Evolutionary conservation across 1,140 invertebrate genomes (phyloP).

Genomic region (Megalopta genalis): DNA sequence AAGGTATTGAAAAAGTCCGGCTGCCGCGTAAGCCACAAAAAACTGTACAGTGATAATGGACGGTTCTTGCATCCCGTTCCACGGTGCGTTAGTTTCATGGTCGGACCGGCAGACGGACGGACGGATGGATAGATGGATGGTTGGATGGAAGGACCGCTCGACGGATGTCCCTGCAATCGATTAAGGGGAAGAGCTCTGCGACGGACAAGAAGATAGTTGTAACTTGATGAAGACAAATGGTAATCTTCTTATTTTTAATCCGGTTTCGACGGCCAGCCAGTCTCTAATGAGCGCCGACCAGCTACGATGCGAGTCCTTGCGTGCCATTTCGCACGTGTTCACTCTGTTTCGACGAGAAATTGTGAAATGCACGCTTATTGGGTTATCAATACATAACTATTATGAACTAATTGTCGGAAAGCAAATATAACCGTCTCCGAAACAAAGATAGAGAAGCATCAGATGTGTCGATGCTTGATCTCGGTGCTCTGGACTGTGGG

Average conservation of each 20-base stretch:
- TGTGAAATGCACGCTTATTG: too few species aligned
- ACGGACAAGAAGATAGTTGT: conserved; percentile 41
- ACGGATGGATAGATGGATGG: conserved; percentile 29
- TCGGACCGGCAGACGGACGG: conserved; percentile 38
- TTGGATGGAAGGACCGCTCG: conserved; percentile 11
- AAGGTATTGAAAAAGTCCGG: conserved; percentile 17
- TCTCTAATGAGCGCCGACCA: neutral
- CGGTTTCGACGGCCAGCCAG: neutral
- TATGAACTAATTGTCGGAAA: too few species aligned
- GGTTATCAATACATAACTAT: too few species aligned
- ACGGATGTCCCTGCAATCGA: conserved; percentile 57
- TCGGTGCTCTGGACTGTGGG: too few species aligned
- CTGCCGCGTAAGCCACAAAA: conserved; percentile 16
- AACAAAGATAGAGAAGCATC: too few species aligned
- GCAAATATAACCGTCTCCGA: too few species aligned
- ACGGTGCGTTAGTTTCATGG: conserved; percentile 55
- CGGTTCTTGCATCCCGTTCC: conserved; percentile 54
- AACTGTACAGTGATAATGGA: conserved; percentile 53
- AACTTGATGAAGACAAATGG: conserved; percentile 61
- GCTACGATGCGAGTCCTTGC: neutral
- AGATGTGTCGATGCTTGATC: too few species aligned
- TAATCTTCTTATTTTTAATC: conserved; percentile 56
- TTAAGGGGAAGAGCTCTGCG: conserved; percentile 39
- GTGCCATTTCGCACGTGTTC: too few species aligned
- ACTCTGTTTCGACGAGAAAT: too few species aligned